Percentiles rank a stretch among this genome's conserved stretches.
phyloP scores from a whole-genome alignment of 1,140 invertebrate genomes.

The Calephelis virginiensis region DNA sequence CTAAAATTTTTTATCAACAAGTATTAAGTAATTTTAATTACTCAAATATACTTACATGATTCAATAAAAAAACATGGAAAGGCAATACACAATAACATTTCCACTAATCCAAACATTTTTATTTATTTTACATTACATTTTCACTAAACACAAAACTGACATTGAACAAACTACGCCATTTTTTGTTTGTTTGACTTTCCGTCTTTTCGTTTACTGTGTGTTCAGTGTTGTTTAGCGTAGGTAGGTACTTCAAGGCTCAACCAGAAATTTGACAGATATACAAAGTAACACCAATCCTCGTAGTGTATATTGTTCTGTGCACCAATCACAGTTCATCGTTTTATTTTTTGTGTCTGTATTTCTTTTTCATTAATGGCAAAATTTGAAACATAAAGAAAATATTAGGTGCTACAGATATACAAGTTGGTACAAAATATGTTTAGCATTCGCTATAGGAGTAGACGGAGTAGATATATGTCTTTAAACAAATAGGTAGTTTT shows the following conservation, averaged over 20 bases:
- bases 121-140: conserved; percentile 69
- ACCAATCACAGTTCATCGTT: background rate
- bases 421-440: no score
- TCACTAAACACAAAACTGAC: conserved; percentile 52
- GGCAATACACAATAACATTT: conserved; percentile 42
- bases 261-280: background rate
- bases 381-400: no score
- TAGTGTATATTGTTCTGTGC: no score
- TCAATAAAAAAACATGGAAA: conserved; percentile 39
- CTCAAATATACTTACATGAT: conserved; percentile 52
- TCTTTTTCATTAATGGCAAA: no score
- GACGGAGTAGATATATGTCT: no score
- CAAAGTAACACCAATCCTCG: background rate
- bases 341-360: no score
- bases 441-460: no score
- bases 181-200: conserved; percentile 41
- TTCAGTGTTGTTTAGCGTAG: no score
- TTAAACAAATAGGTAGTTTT: no score
- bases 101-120: conserved; percentile 59
- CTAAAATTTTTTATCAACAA: conserved; percentile 4
- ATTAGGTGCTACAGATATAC: no score
- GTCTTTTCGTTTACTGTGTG: conserved; percentile 20
- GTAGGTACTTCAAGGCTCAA: no score
- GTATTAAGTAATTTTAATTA: conserved; percentile 4
- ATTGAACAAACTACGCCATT: conserved; percentile 59